Evolutionary conservation across 2,113 vertebrate species (phyloP), one percentile per base, ranked within the genome.

Genomic region (Larimichthys polyactis): DNA sequence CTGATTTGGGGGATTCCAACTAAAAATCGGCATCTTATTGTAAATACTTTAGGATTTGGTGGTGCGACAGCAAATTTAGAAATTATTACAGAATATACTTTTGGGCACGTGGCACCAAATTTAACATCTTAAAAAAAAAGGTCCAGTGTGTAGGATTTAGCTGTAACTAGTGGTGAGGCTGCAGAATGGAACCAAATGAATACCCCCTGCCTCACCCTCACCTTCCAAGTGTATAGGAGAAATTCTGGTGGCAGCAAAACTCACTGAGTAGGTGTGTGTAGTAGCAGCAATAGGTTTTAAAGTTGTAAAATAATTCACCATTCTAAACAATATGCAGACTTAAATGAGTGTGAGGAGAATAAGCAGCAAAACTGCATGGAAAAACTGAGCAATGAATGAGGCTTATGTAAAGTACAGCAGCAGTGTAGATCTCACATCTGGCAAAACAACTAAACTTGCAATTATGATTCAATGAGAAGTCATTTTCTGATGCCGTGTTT

Each of bases 351-450:
- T 16, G 5, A 27, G 27, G 11, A 71, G 51, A 60, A 24, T 11
- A 51, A 8, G 3, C 12, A 68, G 29, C 19, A 44, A 44, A 48
- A 5, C 3, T 3, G 19, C 17, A 40, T 46, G 32, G 52, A 51
- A 55, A 67, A 27, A 51, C 2, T 6, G 19, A 57, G 16, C 40
- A 8, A 76, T 49, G 19, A 63, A 48, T 55, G 40, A 62, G 12
- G 55, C 19, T 27, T 4, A 4, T 55, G 55, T 52, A 78, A 55
- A 79, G 29, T 52, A 29, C 51, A 57, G 40, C 29, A 11, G 60
- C 49, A n/a, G 46, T 4, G 12, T 1, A 5, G 11, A 67, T 11
- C 16, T 70, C 59, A 81, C 68, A 76, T 67, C 65, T 65, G 76
- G 54, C 11, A 57, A 67, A 68, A 67, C 40, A 66, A 44, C 78